A percentile compares a stretch with the other conserved stretches of the same genome.
Evolutionary conservation across 2,888 invertebrate genomes (phyloP).

Genomic region (Campoplex capitator): DNA sequence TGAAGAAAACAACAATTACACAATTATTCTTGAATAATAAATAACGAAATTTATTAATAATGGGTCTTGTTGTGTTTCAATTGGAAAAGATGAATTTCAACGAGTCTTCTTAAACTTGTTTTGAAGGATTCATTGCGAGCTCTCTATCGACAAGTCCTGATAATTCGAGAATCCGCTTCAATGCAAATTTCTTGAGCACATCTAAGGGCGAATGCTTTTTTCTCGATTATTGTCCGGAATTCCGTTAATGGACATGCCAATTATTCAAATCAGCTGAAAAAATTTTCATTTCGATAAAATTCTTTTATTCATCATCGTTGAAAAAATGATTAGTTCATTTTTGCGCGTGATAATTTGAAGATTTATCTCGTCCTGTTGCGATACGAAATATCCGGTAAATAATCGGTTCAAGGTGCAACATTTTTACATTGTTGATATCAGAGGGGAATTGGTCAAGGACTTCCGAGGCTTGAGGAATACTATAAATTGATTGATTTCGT

Average conservation of each 20-base stretch:
- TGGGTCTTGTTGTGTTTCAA: neutral
- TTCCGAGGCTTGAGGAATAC: neutral
- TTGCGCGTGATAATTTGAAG: neutral
- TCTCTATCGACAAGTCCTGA: no score
- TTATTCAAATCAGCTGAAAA: neutral
- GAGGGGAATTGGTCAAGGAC: conserved; percentile 32
- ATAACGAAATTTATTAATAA: conserved; percentile 79
- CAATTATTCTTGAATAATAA: conserved; percentile 80
- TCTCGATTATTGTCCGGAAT: no score
- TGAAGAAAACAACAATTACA: conserved; percentile 76
- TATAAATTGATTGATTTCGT: neutral
- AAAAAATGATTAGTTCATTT: neutral
- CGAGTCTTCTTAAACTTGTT: no score
- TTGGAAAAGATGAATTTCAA: neutral
- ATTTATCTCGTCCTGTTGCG: conserved; percentile 24
- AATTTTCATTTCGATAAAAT: neutral
- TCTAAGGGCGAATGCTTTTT: no score
- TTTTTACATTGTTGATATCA: conserved; percentile 8
- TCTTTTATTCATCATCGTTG: neutral
- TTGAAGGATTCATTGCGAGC: no score
- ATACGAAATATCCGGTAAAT: conserved; percentile 13
- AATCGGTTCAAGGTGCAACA: neutral
- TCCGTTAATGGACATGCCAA: neutral
- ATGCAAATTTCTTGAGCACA: no score
- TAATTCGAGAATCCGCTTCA: no score